Conservation (phyloP, 2,888 invertebrate genomes). For the Marasmarcha lunaedactyla region DNA sequence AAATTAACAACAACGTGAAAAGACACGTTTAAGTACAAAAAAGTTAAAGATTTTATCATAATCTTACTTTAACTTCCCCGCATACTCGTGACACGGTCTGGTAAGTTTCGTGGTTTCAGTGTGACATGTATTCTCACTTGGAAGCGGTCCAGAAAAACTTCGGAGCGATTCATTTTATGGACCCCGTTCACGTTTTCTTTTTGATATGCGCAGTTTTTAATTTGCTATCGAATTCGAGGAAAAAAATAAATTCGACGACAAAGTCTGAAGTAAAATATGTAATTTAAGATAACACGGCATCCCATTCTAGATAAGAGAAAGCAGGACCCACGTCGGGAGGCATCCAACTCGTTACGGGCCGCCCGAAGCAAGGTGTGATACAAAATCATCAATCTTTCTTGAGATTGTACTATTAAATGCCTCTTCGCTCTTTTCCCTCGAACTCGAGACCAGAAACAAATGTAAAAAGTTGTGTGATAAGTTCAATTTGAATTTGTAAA, state of each 20-base stretch:
- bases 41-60: neutral
- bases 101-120: too few relatives aligned
- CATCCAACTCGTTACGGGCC: conserved; percentile 65
- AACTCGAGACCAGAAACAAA: conserved; percentile 69
- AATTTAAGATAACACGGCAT: conserved; percentile 68
- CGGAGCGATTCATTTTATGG: too few relatives aligned
- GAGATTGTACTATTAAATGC: conserved; percentile 71
- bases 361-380: conserved; percentile 70
- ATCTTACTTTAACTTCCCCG: neutral
- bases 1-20: conserved; percentile 22
- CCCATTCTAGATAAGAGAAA: conserved; percentile 66
- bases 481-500: conserved; percentile 72
- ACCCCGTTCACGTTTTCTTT: too few relatives aligned
- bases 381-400: conserved; percentile 70
- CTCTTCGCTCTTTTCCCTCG: conserved; percentile 66
- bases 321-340: conserved; percentile 64
- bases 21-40: conserved; percentile 12
- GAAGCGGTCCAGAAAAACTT: too few relatives aligned
- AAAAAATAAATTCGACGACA: neutral
- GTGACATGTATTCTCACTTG: too few relatives aligned
- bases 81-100: neutral
- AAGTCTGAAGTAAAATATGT: conserved; percentile 50
- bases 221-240: too few relatives aligned
- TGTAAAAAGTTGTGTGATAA: conserved; percentile 72
- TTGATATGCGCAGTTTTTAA: too few relatives aligned